phyloP scores from a whole-genome alignment of 1,140 invertebrate genomes.

The Brachionus rubens region DNA sequence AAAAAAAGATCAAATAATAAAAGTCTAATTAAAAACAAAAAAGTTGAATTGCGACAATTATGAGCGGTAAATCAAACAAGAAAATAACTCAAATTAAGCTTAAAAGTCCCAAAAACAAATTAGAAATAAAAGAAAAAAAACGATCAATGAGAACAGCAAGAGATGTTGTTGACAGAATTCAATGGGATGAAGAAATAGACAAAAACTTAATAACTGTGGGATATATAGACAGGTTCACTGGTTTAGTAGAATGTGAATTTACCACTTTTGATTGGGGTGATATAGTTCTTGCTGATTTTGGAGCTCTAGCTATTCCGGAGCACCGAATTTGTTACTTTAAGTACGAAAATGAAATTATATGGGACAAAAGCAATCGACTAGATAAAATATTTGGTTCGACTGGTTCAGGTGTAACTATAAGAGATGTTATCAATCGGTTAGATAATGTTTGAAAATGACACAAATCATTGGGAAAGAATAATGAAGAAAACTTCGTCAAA shows the following conservation, averaged over 20 bases:
- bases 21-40: too few relatives aligned
- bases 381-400: constrained; percentile 63
- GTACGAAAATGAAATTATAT: constrained; percentile 61
- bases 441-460: too few relatives aligned
- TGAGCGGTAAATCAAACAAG: too few relatives aligned
- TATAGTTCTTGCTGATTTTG: constrained; percentile 60
- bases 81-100: too few relatives aligned
- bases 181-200: constrained; percentile 61
- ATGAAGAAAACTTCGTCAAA: too few relatives aligned
- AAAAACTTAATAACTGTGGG: constrained; percentile 61
- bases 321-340: constrained; percentile 65
- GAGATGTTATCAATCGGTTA: constrained; percentile 50
- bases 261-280: constrained; percentile 62
- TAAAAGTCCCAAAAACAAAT: too few relatives aligned
- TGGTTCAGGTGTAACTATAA: constrained; percentile 52
- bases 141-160: constrained; percentile 63
- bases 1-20: too few relatives aligned
- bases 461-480: too few relatives aligned
- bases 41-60: too few relatives aligned
- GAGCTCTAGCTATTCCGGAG: constrained; percentile 62
- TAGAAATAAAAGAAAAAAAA: too few relatives aligned
- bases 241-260: constrained; percentile 62
- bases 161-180: constrained; percentile 63
- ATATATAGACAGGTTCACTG: constrained; percentile 63
- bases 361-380: constrained; percentile 62